Evolutionary conservation across 2,113 vertebrate species (phyloP), one percentile per base, ranked within the genome.

Genomic region (Clupea harengus): DNA sequence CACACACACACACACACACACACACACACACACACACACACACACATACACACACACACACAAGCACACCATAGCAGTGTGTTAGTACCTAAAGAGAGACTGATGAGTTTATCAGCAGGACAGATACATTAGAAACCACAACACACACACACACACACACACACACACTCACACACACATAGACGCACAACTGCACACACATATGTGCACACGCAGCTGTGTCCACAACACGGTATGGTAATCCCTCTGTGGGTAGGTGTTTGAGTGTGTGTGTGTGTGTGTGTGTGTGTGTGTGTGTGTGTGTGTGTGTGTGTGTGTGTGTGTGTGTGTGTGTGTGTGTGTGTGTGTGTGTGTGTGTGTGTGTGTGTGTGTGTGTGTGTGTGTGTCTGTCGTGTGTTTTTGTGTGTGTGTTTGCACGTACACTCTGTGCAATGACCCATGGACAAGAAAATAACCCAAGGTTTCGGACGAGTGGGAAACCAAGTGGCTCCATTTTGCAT

Each of bases 391-490:
- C n/a, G 22, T 60, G 57, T 54, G 50, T 15, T 2, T 54, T 13
- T 54, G 50, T 54, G 50, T 0, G 39, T 39, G 39, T 39, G 39
- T 39, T 39, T 39, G 39, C 39, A 39, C 39, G 57, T 60, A 8
- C 20, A 60, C 57, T 60, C 57, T 60, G 57, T 60, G 57, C 22
- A 60, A 3, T 60, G 57, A 60, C 57, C 57, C 57, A 3, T 8
- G 5, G n/a, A 60, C 91, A 93, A 88, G 92, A 92, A 93, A 93
- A 93, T 90, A 91, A 87, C 85, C 89, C 88, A 85, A 87, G 88
- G 81, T 46, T 57, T 89, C 84, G 83, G 88, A 86, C 80, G 54
- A 86, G 82, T 57, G 83, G 81, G 60, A 82, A 82, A 84, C 81
- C 86, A 87, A 87, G 87, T 86, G 87, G 83, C 81, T 87, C 86